phyloP scores from a whole-genome alignment of 2,888 invertebrate species.

The Lysandra bellargus region DNA sequence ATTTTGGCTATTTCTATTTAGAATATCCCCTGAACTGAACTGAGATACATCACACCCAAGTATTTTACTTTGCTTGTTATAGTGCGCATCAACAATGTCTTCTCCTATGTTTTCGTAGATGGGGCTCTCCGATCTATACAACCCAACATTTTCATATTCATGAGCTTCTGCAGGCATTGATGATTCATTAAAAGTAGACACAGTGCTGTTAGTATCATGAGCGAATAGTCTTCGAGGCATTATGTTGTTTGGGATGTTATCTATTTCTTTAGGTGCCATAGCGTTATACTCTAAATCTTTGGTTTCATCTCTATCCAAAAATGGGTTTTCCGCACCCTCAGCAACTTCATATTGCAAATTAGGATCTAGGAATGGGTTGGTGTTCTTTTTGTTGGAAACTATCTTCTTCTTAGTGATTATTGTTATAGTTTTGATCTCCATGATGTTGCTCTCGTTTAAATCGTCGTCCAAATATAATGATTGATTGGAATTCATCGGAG shows the following conservation, averaged over 20 bases:
- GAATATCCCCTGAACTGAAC: slow-evolving; percentile 67
- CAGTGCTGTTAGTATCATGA: slow-evolving; percentile 68
- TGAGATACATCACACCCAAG: slow-evolving; percentile 71
- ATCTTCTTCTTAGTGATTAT: slow-evolving; percentile 70
- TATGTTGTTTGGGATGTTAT: slow-evolving; percentile 45
- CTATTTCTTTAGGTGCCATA: slow-evolving; percentile 48
- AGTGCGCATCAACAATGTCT: slow-evolving; percentile 49
- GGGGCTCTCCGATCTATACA: slow-evolving; percentile 63
- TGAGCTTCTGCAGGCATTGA: slow-evolving; percentile 49
- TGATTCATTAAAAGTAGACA: slow-evolving; percentile 70
- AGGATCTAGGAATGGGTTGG: slow-evolving; percentile 72
- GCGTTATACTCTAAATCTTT: slow-evolving; percentile 62
- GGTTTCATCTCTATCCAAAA: slow-evolving; percentile 49
- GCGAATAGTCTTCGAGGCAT: slow-evolving; percentile 65
- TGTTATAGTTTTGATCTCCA: slow-evolving; percentile 78
- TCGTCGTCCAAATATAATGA: slow-evolving; percentile 73
- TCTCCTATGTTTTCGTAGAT: slow-evolving; percentile 66
- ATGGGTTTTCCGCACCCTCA: slow-evolving; percentile 56
- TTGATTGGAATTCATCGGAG: slow-evolving; percentile 64
- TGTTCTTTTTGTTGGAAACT: slow-evolving; percentile 54
- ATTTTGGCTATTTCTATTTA: slow-evolving; percentile 57
- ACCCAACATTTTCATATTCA: slow-evolving; percentile 70
- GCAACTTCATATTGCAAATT: slow-evolving; percentile 50
- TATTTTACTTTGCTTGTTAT: slow-evolving; percentile 75
- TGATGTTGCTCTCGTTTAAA: slow-evolving; percentile 76